These are phyloP conservation scores for Acleris emargana DNA, from an alignment of 2,888 invertebrate genomes.

Conservation along the genomic window DNA sequence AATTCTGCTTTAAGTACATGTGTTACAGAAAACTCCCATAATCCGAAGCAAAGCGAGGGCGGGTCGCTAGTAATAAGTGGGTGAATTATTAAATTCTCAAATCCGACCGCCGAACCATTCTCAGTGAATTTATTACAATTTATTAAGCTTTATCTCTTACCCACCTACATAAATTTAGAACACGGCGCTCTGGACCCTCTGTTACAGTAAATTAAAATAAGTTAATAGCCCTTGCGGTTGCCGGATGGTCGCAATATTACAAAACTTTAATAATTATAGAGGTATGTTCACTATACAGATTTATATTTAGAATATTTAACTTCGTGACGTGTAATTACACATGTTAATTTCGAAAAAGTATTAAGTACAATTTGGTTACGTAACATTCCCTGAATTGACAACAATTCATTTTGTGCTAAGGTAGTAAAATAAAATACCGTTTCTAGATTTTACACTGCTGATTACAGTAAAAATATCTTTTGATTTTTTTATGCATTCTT, in stretches of 20 bases:
- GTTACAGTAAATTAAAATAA: conserved; percentile 28
- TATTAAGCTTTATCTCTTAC: conserved; percentile 12
- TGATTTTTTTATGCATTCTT: no score
- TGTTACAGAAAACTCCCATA: no score
- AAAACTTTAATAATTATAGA: conserved; percentile 26
- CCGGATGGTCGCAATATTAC: conserved; percentile 20
- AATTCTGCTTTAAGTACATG: no score
- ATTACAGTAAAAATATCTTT: no score
- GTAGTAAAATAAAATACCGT: no score
- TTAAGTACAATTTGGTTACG: background rate
- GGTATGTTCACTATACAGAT: background rate
- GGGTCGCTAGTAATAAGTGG: background rate
- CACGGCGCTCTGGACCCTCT: conserved; percentile 12
- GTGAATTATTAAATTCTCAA: background rate
- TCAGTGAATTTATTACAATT: conserved; percentile 1
- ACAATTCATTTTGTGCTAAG: no score
- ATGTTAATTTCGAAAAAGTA: background rate
- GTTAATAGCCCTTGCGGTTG: conserved; percentile 25
- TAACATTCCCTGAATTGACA: no score
- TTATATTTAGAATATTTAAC: background rate
- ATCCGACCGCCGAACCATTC: background rate
- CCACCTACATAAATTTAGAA: conserved; percentile 27
- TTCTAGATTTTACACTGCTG: no score
- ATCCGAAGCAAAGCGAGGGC: no score
- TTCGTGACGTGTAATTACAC: background rate